These are phyloP conservation scores for Microcebus jonahi DNA, from an alignment of 2,113 vertebrate species.

Conservation along the genomic window DNA sequence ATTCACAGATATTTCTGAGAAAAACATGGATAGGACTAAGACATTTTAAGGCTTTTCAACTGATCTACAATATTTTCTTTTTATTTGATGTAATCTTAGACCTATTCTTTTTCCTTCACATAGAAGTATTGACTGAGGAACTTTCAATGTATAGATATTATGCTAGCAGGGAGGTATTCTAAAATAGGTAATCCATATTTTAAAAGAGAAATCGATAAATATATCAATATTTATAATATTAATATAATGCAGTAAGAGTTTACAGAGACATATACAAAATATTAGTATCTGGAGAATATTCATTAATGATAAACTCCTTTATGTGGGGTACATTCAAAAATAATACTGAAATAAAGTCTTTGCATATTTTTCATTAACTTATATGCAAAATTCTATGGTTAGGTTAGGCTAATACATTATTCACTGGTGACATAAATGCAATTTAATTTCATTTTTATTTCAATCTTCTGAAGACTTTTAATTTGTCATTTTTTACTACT, in stretches of 20 bases:
- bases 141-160: background rate
- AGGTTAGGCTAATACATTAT: background rate
- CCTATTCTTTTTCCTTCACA: background rate
- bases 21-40: background rate
- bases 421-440: background rate
- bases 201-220: background rate
- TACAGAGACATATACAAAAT: background rate
- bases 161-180: background rate
- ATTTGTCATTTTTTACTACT: background rate
- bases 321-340: background rate
- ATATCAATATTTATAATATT: background rate
- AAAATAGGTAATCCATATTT: background rate
- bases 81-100: background rate
- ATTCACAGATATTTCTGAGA: background rate
- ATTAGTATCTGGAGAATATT: background rate
- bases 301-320: background rate
- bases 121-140: background rate
- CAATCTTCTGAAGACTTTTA: background rate
- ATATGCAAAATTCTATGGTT: background rate
- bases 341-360: background rate
- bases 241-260: background rate
- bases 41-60: background rate
- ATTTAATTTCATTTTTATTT: background rate
- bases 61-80: background rate
- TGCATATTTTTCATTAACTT: constrained; percentile 1